phyloP scores from a whole-genome alignment of 2,797 vertebrate species.

The Lagocephalus sceleratus region DNA sequence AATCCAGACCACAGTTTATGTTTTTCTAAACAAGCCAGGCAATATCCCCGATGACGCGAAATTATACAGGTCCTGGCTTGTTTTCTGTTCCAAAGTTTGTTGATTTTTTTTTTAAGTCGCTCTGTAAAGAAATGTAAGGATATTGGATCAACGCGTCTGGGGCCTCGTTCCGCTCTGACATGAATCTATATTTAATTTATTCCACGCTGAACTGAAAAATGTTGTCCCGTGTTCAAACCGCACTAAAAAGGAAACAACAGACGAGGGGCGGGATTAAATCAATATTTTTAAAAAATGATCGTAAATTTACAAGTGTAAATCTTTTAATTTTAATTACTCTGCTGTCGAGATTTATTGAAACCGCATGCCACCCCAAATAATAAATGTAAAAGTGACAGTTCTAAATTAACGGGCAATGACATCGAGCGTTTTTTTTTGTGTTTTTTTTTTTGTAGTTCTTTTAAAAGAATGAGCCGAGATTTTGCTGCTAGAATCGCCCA shows the following conservation, averaged over 20 bases:
- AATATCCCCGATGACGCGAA: constrained; percentile 18
- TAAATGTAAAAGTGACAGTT: constrained; percentile 28
- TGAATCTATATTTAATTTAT: constrained; percentile 74
- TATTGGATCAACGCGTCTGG: constrained; percentile 50
- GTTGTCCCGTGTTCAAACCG: constrained; percentile 68
- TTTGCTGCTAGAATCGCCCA: constrained; percentile 51
- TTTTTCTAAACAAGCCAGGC: constrained; percentile 33
- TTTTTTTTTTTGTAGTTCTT: constrained; percentile 11
- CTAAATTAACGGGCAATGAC: constrained; percentile 38
- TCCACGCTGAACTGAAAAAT: constrained; percentile 69
- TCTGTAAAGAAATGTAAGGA: constrained; percentile 38
- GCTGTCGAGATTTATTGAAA: background rate
- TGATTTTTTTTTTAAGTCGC: constrained; percentile 27
- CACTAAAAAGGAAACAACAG: constrained; percentile 56
- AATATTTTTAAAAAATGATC: constrained; percentile 43
- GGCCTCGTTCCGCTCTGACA: constrained; percentile 63
- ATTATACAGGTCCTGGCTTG: constrained; percentile 19
- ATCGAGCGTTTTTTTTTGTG: constrained; percentile 21
- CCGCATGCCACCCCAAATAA: background rate
- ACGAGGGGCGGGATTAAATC: constrained; percentile 24
- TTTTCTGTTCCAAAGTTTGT: constrained; percentile 32
- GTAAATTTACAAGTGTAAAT: constrained; percentile 11
- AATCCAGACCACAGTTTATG: constrained; percentile 32
- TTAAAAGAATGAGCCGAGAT: constrained; percentile 31
- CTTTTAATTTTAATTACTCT: constrained; percentile 15